Base-by-base conservation (phyloP, 1,140 invertebrate species). In the Drosophila pseudoananassae region DNA sequence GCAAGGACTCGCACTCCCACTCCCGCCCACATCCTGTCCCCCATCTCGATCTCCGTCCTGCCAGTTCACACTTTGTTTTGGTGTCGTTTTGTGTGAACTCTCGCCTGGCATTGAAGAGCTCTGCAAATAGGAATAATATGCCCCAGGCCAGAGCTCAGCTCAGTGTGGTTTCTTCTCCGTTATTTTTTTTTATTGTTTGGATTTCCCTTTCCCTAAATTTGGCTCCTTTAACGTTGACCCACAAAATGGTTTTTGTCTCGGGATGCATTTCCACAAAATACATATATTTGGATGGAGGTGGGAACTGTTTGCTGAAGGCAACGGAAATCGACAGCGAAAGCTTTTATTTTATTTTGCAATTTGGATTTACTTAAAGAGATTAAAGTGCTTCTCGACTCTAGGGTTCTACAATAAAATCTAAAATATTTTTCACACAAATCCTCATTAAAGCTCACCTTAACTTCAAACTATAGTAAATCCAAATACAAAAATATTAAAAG, bases 41-140 rank as follows among this genome's bases (percentile, higher is more conserved):
- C 15, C 2, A 0, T 5, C 38, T 45, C 33, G 12, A 17, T 14
- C 12, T 29, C 20, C 57, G 10, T 25, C 50, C 51, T 46, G 25
- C 31, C 38, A 45, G 25, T 50, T 12, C 25, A 9, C 58, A 74
- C 59, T 73, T 64, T 65, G 56, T 79, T 81, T 68, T 20, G 61
- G 60, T 71, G 76, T 52, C 58, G 60, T 38, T 64, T 75, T 69
- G 70, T 59, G 31, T 61, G 66, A 80, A 72, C 60, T 70, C 70
- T 50, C 53, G 57, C 49, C 36, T 60, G 56, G 63, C 82, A 81
- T 81, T 87, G 64, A 81, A 85, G 82, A 45, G 74, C 78, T 75
- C 46, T 46, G 78, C 78, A 85, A 85, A 85, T 85, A 82, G 60
- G 60, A 87, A 63, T 70, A 66, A 56, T 70, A 69, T 70, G 66